Base-by-base conservation (phyloP, 64 coral and sea anemone species). In the Actinia tenebrosa region DNA sequence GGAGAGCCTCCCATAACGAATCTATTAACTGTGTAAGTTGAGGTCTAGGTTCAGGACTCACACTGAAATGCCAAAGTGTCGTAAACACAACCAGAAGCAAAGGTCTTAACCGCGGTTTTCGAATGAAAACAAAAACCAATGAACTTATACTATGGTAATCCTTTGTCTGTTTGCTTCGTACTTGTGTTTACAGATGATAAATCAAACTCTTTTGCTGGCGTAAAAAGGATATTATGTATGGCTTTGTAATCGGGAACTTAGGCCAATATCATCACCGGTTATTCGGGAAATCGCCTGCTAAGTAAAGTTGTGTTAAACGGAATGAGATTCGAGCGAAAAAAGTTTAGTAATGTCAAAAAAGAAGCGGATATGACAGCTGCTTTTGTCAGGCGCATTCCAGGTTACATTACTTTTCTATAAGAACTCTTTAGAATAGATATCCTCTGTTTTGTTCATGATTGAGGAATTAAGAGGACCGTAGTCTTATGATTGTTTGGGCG, bases 351-450 rank as follows among this genome's bases (percentile, higher is more conserved):
- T 81, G n/a, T 43, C 46, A 50, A 50, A 81, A 58, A 81, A 81
- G 45, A 15, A 37, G 1, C 50, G 27, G 50, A 81, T 81, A 15
- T 81, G 79, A 81, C 79, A 81, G 79, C 50, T 53, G 53, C 79
- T 81, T 81, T 81, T 81, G 79, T 81, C 50, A 45, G 79, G 50
- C 43, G 44, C 79, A 81, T 81, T 81, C 79, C 79, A 81, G 79
- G 20, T 81, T 45, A 19, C 79, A 66, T 66, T 75, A 18, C 26
- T 42, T 75, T 75, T 75, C 69, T 26, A 75, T 75, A 15, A 75
- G 13, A 75, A 75, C 13, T 75, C 69, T 75, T 75, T 10, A 75
- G 10, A 43, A 42, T 42, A 75, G 23, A 75, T 75, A 43, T 75
- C 69, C 69, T 75, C 0, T 75, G n/a, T 25, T 75, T 75, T 75